These are phyloP conservation scores for Microctonus aethiopoides DNA, from an alignment of 2,888 invertebrate species.

Conservation along the genomic window DNA sequence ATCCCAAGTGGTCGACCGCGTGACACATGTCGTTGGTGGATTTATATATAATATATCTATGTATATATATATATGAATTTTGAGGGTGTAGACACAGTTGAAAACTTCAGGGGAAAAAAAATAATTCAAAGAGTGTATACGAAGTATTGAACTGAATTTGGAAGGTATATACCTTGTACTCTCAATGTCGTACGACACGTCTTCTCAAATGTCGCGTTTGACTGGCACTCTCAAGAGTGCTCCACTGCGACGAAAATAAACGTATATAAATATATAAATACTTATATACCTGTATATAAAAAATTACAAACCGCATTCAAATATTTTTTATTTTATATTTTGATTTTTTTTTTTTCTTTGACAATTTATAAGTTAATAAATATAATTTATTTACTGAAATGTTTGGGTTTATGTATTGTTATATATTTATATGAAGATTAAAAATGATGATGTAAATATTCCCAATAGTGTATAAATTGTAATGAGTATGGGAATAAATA, in stretches of 20 bases:
- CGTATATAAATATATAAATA: not conserved
- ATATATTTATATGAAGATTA: too few relatives aligned
- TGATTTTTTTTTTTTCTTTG: too few relatives aligned
- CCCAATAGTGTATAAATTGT: too few relatives aligned
- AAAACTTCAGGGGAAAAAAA: not conserved
- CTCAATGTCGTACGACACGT: conserved; percentile 54
- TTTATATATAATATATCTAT: not conserved
- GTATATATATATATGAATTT: not conserved
- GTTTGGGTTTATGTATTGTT: too few relatives aligned
- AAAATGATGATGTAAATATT: too few relatives aligned
- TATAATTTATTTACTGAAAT: too few relatives aligned
- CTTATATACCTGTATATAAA: not conserved
- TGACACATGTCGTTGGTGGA: conserved; percentile 21
- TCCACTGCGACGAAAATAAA: too few relatives aligned
- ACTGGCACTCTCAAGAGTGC: conserved; percentile 48
- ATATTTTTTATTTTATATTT: not conserved
- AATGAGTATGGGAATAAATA: too few relatives aligned
- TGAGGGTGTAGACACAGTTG: conserved; percentile 6
- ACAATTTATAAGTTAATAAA: too few relatives aligned
- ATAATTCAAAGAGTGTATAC: conserved; percentile 41
- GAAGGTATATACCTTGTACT: conserved; percentile 51
- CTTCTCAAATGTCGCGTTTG: conserved; percentile 54
- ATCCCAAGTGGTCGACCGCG: conserved; percentile 19
- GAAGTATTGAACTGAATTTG: conserved; percentile 43
- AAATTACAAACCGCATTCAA: too few relatives aligned